Base-by-base conservation (phyloP, 92 coral and sea anemone genomes). In the Zoanthus sociatus region DNA sequence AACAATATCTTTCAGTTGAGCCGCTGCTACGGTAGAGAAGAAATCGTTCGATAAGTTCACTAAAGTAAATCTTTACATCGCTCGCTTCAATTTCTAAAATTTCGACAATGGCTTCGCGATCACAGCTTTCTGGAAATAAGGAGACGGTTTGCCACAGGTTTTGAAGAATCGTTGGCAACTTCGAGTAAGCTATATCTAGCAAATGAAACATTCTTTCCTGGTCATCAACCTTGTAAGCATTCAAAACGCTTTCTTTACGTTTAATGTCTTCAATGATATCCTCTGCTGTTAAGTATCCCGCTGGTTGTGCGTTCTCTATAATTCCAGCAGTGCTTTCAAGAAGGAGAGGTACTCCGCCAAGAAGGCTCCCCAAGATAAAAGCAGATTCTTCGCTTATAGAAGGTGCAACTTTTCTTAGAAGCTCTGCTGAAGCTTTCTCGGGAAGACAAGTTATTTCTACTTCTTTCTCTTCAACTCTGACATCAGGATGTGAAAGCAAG, bases 381-480 rank as follows among this genome's bases (percentile, higher is more conserved):
- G 83, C 83, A 0, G 83, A 78, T 58, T 78, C 83, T 31, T 33
- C 54, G 8, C 71, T 78, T 15, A 78, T 56, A 15, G 83, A 78
- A 2, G 83, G 83, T 14, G 83, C 83, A 60, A 78, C 83, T 37
- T 78, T 78, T 8, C 50, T 64, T 16, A 78, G 53, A 63, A 78
- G 83, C 33, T 78, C 83, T 3, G 83, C 83, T 42, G 83, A 78
- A 18, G 83, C 58, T 78, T 78, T 32, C 64, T 33, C 71, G 11
- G 83, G 60, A 58, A 78, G 83, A 3, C 51, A 33, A 33, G 70
- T n/a, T 60, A 78, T 78, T 58, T 78, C 83, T 58, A 10, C 37
- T 78, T 78, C 83, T 21, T 78, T 60, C 83, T 78, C 83, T 6
- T 78, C 83, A 60, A 78, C 83, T 58, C 83, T 44, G 37, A 78